These are phyloP conservation scores for Cebidichthys violaceus DNA, from an alignment of 2,113 vertebrate species.

Conservation along the genomic window DNA sequence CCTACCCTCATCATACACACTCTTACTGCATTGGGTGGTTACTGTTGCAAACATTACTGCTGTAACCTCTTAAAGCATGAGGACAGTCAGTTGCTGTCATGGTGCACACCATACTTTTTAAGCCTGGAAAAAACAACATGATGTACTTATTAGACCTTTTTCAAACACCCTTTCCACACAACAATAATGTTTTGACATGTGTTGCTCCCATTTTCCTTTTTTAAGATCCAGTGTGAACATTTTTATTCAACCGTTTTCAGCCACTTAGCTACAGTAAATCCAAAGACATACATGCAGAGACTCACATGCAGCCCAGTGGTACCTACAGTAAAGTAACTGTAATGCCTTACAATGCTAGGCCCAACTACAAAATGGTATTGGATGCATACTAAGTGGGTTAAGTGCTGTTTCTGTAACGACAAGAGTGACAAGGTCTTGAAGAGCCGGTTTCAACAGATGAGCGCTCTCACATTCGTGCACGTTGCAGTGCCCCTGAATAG, in stretches of 20 bases:
- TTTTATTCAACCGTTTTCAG: not conserved
- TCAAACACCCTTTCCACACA: conserved; percentile 5
- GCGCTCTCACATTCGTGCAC: not conserved
- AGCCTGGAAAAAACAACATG: not conserved
- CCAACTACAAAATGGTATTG: not conserved
- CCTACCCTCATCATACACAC: conserved; percentile 18
- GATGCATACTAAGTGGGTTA: not conserved
- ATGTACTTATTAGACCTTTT: not conserved
- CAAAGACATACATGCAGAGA: not conserved
- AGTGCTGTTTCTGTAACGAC: not conserved
- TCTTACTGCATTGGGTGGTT: not conserved
- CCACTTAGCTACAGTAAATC: not conserved
- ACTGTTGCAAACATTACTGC: not conserved
- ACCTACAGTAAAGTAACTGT: not conserved
- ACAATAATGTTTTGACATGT: not conserved
- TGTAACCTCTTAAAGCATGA: conserved; percentile 1
- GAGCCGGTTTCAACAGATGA: not conserved
- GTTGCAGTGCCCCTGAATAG: not conserved
- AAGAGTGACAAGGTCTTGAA: not conserved
- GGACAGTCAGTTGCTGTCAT: not conserved
- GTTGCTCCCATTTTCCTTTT: not conserved
- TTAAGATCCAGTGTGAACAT: not conserved
- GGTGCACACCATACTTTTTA: not conserved
- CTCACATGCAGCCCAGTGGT: not conserved
- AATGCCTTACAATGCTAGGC: not conserved